These are phyloP conservation scores for Colossoma macropomum DNA, from an alignment of 2,113 vertebrate genomes.

Conservation along the genomic window DNA sequence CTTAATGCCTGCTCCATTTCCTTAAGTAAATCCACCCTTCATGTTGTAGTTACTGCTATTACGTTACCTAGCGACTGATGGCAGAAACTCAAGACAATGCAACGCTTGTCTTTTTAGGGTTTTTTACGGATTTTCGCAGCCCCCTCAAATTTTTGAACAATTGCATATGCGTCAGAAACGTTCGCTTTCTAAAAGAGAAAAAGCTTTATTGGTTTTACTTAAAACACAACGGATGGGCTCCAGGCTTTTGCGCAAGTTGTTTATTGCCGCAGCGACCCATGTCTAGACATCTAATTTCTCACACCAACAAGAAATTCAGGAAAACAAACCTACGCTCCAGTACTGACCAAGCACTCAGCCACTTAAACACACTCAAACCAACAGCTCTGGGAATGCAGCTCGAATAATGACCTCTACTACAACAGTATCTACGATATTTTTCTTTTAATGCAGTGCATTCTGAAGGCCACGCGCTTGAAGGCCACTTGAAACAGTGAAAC, in stretches of 20 bases:
- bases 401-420: not conserved
- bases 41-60: conserved; percentile 36
- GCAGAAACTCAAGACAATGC: conserved; percentile 11
- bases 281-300: conserved; percentile 52
- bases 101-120: conserved; percentile 1
- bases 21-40: conserved; percentile 37
- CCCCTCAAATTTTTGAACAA: conserved; percentile 37
- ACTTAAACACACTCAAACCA: not conserved
- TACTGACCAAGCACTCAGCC: not conserved
- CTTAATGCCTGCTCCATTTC: conserved; percentile 18
- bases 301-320: conserved; percentile 18
- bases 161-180: conserved; percentile 19
- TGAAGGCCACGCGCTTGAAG: not conserved
- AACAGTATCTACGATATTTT: not conserved
- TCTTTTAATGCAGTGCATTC: not conserved
- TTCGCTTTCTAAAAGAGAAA: conserved; percentile 18
- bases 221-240: conserved; percentile 5
- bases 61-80: conserved; percentile 44
- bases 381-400: not conserved
- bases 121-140: conserved; percentile 28
- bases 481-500: not conserved
- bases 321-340: conserved; percentile 9
- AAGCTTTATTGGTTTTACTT: conserved; percentile 8
- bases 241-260: conserved; percentile 35
- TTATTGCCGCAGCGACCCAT: conserved; percentile 47